Conservation (phyloP, 2,888 invertebrate species). For the Apoderus coryli region DNA sequence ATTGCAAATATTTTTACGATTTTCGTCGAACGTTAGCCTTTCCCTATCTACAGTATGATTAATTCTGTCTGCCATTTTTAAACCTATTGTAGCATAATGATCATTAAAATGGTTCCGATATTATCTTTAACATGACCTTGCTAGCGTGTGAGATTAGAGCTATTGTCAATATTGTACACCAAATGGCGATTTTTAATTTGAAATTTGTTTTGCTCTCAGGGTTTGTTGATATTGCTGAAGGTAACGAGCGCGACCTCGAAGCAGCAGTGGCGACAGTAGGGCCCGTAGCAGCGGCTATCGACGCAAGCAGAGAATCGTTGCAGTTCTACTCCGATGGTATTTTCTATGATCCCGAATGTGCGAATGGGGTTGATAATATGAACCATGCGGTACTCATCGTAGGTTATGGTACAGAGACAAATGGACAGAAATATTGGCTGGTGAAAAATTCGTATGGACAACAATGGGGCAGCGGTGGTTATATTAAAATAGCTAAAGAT, state of each 20-base stretch:
- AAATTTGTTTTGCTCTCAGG: conserved; percentile 43
- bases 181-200: not conserved
- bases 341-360: conserved; percentile 66
- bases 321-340: conserved; percentile 73
- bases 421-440: conserved; percentile 48
- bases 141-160: too few species aligned
- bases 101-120: too few species aligned
- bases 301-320: conserved; percentile 72
- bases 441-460: conserved; percentile 54
- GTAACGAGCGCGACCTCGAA: conserved; percentile 59
- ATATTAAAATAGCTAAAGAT: conserved; percentile 26
- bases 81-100: too few species aligned
- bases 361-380: conserved; percentile 40
- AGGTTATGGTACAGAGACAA: conserved; percentile 58
- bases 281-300: conserved; percentile 78
- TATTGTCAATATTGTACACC: too few species aligned
- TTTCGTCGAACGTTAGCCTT: too few species aligned
- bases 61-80: too few species aligned
- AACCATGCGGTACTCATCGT: conserved; percentile 77
- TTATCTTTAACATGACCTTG: too few species aligned
- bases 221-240: conserved; percentile 55
- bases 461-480: conserved; percentile 28
- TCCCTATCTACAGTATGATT: too few species aligned
- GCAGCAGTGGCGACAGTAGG: conserved; percentile 72
- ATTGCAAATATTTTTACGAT: too few species aligned